Percentiles rank a stretch among this genome's conserved stretches.
Evolutionary conservation across 2,888 invertebrate genomes (phyloP).

Genomic region (Nysson spinosus): DNA sequence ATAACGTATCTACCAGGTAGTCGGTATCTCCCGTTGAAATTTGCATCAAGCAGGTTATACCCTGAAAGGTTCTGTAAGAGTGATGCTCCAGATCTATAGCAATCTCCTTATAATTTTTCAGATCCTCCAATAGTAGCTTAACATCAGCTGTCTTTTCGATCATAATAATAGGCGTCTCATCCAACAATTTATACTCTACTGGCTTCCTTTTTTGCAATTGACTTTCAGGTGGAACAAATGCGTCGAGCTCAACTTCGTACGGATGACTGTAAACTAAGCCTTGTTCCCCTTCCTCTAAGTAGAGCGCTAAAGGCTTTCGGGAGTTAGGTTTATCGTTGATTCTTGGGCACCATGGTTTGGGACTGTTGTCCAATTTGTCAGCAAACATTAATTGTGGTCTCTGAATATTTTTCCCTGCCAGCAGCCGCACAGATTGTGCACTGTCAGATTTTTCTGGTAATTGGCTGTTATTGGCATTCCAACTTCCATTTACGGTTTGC

Average conservation of each 20-base stretch:
- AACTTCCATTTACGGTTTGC: slow-evolving; percentile 80
- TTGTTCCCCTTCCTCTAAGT: slow-evolving; percentile 83
- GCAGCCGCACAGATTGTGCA: slow-evolving; percentile 78
- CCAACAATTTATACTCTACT: slow-evolving; percentile 78
- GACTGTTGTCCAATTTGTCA: slow-evolving; percentile 90
- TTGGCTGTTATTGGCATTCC: slow-evolving; percentile 78
- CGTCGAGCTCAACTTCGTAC: slow-evolving; percentile 89
- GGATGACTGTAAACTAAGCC: slow-evolving; percentile 86
- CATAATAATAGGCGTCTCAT: slow-evolving; percentile 83
- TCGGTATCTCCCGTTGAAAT: slow-evolving; percentile 90
- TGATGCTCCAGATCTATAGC: slow-evolving; percentile 97
- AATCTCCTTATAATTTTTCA: slow-evolving; percentile 85
- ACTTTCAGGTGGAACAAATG: slow-evolving; percentile 81
- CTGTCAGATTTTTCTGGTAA: background rate
- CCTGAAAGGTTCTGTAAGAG: slow-evolving; percentile 93
- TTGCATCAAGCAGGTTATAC: slow-evolving; percentile 97
- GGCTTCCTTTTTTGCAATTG: slow-evolving; percentile 79
- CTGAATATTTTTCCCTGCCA: slow-evolving; percentile 85
- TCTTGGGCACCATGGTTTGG: slow-evolving; percentile 88
- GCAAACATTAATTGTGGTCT: slow-evolving; percentile 92
- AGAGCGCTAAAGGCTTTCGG: slow-evolving; percentile 87
- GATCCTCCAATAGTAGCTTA: slow-evolving; percentile 82
- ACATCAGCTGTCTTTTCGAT: slow-evolving; percentile 84
- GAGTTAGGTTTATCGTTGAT: slow-evolving; percentile 93
- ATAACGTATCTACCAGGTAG: slow-evolving; percentile 93